Base-by-base conservation (phyloP, 2,888 invertebrate genomes). In the Desoria tigrina region DNA sequence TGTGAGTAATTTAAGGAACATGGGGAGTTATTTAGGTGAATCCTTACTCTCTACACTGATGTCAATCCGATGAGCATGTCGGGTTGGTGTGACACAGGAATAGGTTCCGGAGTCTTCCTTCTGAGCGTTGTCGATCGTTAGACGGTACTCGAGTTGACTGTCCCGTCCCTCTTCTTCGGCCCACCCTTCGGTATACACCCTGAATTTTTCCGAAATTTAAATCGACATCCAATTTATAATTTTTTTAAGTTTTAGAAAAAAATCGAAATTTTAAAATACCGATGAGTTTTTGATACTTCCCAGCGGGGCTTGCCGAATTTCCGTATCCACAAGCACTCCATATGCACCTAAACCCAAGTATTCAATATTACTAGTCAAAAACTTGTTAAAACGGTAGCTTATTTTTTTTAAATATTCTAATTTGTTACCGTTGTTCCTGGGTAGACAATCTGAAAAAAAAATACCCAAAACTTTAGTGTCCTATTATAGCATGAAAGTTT, bases 251-350 rank as follows among this genome's bases (percentile, higher is more conserved):
- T 6, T 6, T 6, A 45, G 16, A 16, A 11, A 16, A 3, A 45
- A 45, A 32, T 32, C 32, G 4, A 7, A 7, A 7, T 32, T 32
- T 32, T 32, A 32, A 32, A 32, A 32, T 57, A 62, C 62, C 60
- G 42, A 21, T 71, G 57, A 4, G 53, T 18, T 16, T 42, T 64
- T 1, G 77, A 75, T 16, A 76, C 76, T 68, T 87, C 89, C 92
- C 92, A 92, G 79, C 89, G 90, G 0, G 92, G 92, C 77, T 89
- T 87, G 0, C 92, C 92, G 16, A 51, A 51, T 51, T 51, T 84
- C 67, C 91, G 82, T 82, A 91, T 90, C 90, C 92, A 92, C 11
- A 92, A 83, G 75, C 92, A 92, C 79, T 92, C 92, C 89, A 92
- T 90, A 78, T 92, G 91, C 39, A 92, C n/a, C n/a, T n/a, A n/a